phyloP scores from a whole-genome alignment of 2,797 vertebrate genomes.

The Gallinago stenura region DNA sequence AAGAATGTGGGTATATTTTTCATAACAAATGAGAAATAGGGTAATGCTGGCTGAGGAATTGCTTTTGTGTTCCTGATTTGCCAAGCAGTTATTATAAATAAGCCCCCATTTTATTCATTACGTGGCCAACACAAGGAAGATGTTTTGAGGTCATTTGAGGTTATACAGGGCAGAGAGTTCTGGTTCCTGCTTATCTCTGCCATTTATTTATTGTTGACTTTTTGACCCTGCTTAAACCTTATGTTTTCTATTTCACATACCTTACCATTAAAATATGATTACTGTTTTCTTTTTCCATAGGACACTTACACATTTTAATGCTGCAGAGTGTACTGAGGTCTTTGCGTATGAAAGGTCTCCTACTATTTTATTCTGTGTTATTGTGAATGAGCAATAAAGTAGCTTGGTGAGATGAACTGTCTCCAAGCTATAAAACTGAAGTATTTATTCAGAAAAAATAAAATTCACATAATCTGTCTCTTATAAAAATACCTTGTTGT shows the following conservation, averaged over 20 bases:
- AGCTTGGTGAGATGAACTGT: neutral
- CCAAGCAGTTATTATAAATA: neutral
- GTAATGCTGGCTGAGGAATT: neutral
- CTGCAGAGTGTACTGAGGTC: neutral
- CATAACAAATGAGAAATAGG: neutral
- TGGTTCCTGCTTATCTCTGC: neutral
- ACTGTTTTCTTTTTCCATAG: neutral
- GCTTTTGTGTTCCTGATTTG: neutral
- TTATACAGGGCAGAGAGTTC: neutral
- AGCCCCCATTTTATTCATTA: neutral
- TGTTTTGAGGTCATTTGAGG: neutral
- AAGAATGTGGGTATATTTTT: neutral
- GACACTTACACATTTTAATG: neutral
- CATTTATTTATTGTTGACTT: neutral
- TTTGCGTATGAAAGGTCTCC: neutral
- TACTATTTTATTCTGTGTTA: neutral
- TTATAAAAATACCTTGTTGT: neutral
- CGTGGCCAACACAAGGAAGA: neutral
- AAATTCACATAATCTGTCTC: neutral
- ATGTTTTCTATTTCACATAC: neutral
- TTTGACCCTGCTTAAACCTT: neutral
- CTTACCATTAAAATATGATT: neutral
- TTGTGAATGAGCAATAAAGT: neutral
- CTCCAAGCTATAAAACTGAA: neutral
- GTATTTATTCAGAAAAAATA: neutral